A percentile compares a stretch with the other conserved stretches of the same genome.
These are phyloP conservation scores for Trichonephila clavipes DNA, from an alignment of 1,140 invertebrate genomes.

Conservation along the genomic window DNA sequence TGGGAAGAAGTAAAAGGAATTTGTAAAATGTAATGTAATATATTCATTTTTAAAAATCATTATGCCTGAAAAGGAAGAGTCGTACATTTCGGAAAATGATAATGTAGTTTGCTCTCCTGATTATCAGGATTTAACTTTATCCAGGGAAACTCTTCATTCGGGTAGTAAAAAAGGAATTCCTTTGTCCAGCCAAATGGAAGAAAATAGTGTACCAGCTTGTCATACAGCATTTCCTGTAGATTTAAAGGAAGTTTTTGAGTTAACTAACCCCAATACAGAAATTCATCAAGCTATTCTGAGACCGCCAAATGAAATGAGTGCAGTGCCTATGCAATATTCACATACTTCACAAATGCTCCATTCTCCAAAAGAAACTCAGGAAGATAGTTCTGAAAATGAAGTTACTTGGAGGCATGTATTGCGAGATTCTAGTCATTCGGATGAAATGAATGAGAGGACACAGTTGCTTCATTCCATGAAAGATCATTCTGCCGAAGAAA, in stretches of 20 bases:
- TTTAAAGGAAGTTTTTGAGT: conserved; percentile 73
- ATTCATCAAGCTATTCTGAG: conserved; percentile 68
- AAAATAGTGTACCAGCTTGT: conserved; percentile 47
- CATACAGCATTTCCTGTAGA: conserved; percentile 74
- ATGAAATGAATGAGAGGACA: conserved; percentile 31
- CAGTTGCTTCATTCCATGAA: conserved; percentile 46
- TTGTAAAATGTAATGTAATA: not conserved
- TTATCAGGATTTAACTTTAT: conserved; percentile 55
- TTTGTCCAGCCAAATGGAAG: conserved; percentile 35
- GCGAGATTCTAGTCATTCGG: conserved; percentile 18
- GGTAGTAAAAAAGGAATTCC: not conserved
- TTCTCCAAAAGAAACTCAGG: conserved; percentile 56
- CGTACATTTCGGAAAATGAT: conserved; percentile 48
- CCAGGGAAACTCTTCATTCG: conserved; percentile 59
- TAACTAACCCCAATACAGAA: conserved; percentile 66
- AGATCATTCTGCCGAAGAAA: conserved; percentile 45
- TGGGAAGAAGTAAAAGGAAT: not conserved
- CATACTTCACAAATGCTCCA: conserved; percentile 59
- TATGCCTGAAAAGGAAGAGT: conserved; percentile 70
- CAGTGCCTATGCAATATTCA: conserved; percentile 42
- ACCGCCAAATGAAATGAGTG: not conserved
- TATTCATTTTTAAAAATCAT: not conserved
- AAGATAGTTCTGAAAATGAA: conserved; percentile 41
- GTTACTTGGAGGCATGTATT: conserved; percentile 68
- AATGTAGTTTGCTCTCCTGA: conserved; percentile 57